These are phyloP conservation scores for Botia almorhae DNA, from an alignment of 2,797 vertebrate species.

Conservation along the genomic window DNA sequence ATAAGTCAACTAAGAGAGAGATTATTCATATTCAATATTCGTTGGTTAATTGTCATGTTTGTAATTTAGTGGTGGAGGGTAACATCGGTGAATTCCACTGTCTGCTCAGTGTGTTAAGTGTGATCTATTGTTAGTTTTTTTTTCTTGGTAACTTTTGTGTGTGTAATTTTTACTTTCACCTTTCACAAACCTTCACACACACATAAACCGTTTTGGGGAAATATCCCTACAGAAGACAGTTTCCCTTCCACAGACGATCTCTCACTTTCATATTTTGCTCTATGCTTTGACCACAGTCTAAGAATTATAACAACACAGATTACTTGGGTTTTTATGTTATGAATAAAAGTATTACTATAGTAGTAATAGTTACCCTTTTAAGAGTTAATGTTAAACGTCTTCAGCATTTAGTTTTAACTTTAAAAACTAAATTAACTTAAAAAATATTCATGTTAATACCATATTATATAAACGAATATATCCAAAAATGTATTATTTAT, in stretches of 20 bases:
- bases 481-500: neutral
- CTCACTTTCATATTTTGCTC: neutral
- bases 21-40: neutral
- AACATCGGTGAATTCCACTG: conserved; percentile 26
- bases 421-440: neutral
- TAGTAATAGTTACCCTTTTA: too few species aligned
- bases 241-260: neutral
- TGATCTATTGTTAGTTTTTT: conserved; percentile 4
- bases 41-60: neutral
- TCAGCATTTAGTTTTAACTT: neutral
- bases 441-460: neutral
- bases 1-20: conserved; percentile 18
- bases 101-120: neutral
- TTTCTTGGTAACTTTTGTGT: conserved; percentile 26
- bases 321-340: too few species aligned
- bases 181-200: neutral
- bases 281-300: neutral
- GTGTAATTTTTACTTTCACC: conserved; percentile 20
- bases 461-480: neutral
- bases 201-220: neutral
- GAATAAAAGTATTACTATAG: too few species aligned
- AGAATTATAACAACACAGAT: neutral
- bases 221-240: neutral
- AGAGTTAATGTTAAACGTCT: too few species aligned
- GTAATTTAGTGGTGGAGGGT: neutral